A percentile compares a stretch with the other conserved stretches of the same genome.
phyloP scores from a whole-genome alignment of 1,140 invertebrate genomes.

The Thaumatotibia leucotreta region DNA sequence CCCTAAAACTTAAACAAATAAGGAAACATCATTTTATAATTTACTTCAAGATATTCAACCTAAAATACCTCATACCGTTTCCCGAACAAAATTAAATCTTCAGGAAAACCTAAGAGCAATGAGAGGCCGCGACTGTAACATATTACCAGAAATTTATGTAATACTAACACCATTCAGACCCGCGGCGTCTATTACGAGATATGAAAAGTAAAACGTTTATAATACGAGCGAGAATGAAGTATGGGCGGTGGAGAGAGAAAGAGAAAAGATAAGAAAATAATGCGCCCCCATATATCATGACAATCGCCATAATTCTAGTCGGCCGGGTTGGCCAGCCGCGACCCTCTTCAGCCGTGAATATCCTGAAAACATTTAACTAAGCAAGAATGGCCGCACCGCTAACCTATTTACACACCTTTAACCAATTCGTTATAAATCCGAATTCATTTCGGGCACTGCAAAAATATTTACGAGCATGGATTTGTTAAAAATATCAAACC shows the following conservation, averaged over 20 bases:
- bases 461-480: no score
- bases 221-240: slow-evolving; percentile 61
- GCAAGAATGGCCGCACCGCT: slow-evolving; percentile 16
- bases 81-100: slow-evolving; percentile 39
- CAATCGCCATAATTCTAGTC: slow-evolving; percentile 25
- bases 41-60: slow-evolving; percentile 51
- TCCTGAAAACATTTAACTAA: slow-evolving; percentile 25
- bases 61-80: slow-evolving; percentile 45
- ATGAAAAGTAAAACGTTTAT: slow-evolving; percentile 70
- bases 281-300: slow-evolving; percentile 27
- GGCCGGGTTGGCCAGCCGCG: slow-evolving; percentile 15
- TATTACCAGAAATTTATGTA: slow-evolving; percentile 48
- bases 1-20: no score
- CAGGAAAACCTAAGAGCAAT: slow-evolving; percentile 25
- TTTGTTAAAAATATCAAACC: background rate
- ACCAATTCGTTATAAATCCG: slow-evolving; percentile 15
- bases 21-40: no score
- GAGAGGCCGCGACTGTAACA: slow-evolving; percentile 37
- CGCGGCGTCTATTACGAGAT: slow-evolving; percentile 53
- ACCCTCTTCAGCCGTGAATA: slow-evolving; percentile 22
- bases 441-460: background rate
- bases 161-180: slow-evolving; percentile 43
- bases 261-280: slow-evolving; percentile 34
- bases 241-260: slow-evolving; percentile 22
- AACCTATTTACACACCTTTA: slow-evolving; percentile 21